These are phyloP conservation scores for Cliona cf. orientalis DNA, from an alignment of 37 sponge, comb jelly and placozoan species.

Conservation along the genomic window DNA sequence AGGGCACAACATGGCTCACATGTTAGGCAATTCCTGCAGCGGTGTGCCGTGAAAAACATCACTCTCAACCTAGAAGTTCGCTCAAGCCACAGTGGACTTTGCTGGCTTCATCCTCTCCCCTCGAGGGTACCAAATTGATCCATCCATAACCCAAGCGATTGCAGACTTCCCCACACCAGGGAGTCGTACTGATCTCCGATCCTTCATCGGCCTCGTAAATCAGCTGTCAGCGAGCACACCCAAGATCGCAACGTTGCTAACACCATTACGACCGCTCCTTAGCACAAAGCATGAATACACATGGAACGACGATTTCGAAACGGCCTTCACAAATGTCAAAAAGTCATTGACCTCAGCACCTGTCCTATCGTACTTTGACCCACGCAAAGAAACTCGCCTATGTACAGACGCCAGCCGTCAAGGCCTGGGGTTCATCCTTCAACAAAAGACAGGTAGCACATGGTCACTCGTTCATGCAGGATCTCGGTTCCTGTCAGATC, in stretches of 20 bases:
- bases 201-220: too few relatives aligned
- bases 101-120: constrained; percentile 16
- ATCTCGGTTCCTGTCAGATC: too few relatives aligned
- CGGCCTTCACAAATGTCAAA: constrained; percentile 10
- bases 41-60: constrained; percentile 21
- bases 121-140: constrained; percentile 14
- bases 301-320: background rate
- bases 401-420: constrained; percentile 38
- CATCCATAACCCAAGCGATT: constrained; percentile 30
- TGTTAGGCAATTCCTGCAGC: constrained; percentile 33
- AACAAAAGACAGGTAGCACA: background rate
- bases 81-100: constrained; percentile 5
- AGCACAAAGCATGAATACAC: constrained; percentile 43
- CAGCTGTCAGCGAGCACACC: constrained; percentile 12
- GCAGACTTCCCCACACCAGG: constrained; percentile 22
- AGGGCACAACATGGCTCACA: background rate
- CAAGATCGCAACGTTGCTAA: constrained; percentile 3
- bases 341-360: constrained; percentile 14
- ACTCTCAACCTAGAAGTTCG: constrained; percentile 36
- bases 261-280: constrained; percentile 18
- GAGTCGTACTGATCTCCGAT: constrained; percentile 37
- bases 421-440: constrained; percentile 25
- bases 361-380: constrained; percentile 17
- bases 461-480: too few relatives aligned
- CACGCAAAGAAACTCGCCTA: constrained; percentile 28